A percentile compares a stretch with the other conserved stretches of the same genome.
Conservation (phyloP, 2,113 vertebrate genomes). For the Anseranas semipalmata region DNA sequence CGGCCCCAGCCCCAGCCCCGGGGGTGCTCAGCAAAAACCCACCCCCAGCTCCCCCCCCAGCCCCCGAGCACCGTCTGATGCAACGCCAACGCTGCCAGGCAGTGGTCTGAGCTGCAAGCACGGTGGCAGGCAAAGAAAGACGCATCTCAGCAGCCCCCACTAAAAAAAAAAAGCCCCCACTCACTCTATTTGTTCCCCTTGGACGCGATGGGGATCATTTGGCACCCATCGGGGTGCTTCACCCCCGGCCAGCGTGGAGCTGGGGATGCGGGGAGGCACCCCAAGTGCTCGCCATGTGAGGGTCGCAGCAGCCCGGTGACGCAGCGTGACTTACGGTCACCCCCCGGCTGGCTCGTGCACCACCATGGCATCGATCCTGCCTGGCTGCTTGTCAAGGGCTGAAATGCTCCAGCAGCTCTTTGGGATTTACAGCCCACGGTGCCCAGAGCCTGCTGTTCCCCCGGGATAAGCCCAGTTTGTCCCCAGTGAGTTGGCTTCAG, state of each 20-base stretch:
- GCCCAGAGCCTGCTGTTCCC: not conserved
- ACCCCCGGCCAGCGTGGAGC: not conserved
- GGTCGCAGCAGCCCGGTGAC: not conserved
- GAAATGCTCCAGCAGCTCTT: not conserved
- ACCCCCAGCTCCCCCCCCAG: too few species aligned
- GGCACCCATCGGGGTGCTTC: not conserved
- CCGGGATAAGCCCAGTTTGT: not conserved
- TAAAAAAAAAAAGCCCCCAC: too few species aligned
- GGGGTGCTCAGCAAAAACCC: not conserved
- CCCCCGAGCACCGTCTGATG: not conserved
- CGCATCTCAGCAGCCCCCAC: too few species aligned
- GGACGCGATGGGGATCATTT: fast-evolving
- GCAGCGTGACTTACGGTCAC: fast-evolving
- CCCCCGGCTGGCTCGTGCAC: too few species aligned
- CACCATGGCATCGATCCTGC: not conserved
- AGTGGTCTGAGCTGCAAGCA: not conserved
- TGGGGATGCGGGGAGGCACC: not conserved
- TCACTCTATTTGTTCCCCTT: not conserved
- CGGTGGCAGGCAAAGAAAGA: not conserved
- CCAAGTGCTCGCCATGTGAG: too few species aligned
- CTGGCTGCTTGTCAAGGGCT: not conserved
- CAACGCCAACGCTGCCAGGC: not conserved
- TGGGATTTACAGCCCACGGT: not conserved
- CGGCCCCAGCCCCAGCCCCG: not conserved
- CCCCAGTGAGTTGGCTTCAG: not conserved